phyloP scores from a whole-genome alignment of 2,888 invertebrate genomes.

The Orthonychiurus folsomi region DNA sequence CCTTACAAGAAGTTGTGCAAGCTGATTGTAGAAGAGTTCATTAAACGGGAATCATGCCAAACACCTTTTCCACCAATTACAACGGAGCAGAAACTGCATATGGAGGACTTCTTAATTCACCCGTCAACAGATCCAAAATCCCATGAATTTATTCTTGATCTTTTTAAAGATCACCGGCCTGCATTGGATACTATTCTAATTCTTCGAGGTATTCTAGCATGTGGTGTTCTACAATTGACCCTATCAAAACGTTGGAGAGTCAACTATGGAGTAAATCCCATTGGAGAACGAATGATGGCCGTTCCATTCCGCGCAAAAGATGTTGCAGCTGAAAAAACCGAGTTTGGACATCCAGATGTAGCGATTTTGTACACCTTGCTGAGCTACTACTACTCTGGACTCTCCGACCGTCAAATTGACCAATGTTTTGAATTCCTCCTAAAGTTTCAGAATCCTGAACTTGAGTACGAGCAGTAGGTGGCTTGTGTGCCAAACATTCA shows the following conservation, averaged over 20 bases:
- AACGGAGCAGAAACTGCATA: not conserved
- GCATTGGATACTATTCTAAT: too few species aligned
- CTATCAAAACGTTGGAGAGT: constrained; percentile 4
- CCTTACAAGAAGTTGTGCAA: too few species aligned
- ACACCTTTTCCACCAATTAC: constrained; percentile 13
- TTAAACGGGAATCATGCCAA: constrained; percentile 8
- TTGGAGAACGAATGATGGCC: not conserved
- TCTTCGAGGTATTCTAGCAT: constrained; percentile 23
- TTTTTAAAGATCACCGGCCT: too few species aligned
- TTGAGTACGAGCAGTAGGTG: not conserved
- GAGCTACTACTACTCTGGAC: constrained; percentile 8
- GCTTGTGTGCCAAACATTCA: not conserved
- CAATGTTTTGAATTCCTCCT: not conserved
- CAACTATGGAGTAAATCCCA: not conserved
- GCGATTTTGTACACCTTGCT: not conserved
- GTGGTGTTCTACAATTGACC: constrained; percentile 20
- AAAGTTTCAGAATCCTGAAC: not conserved
- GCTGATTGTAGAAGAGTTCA: constrained; percentile 9
- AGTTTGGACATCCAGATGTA: constrained; percentile 7
- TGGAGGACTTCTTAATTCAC: constrained; percentile 15
- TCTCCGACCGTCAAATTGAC: not conserved
- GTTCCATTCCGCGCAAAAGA: constrained; percentile 2
- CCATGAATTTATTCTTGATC: constrained; percentile 14
- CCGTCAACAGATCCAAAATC: constrained; percentile 10
- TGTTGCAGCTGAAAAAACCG: not conserved